Evolutionary conservation across 2,888 invertebrate species (phyloP).

Genomic region (Andrena marginata): DNA sequence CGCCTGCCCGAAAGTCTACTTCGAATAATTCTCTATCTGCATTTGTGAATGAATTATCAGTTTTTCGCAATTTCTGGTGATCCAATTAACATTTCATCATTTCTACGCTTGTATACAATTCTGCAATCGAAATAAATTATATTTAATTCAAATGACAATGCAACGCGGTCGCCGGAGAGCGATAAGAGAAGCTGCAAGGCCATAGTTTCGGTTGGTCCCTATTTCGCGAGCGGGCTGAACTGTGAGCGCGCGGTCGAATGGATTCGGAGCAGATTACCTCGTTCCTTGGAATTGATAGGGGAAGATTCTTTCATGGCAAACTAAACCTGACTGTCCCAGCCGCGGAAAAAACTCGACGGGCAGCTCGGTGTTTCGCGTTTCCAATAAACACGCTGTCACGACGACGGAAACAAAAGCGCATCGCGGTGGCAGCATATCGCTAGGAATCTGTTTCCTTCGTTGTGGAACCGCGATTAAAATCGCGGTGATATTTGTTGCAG

Average conservation of each 20-base stretch:
- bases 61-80: no score
- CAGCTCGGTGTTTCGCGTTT: conserved; percentile 20
- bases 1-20: no score
- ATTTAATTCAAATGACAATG: neutral
- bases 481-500: no score
- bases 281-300: conserved; percentile 69
- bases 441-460: neutral
- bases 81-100: no score
- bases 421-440: neutral
- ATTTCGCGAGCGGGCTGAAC: conserved; percentile 5
- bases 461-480: neutral
- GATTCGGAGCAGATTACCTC: conserved; percentile 73
- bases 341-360: conserved; percentile 38
- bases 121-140: no score
- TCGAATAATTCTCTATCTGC: neutral
- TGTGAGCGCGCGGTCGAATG: conserved; percentile 22
- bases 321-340: conserved; percentile 63
- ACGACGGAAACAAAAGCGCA: conserved; percentile 71
- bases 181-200: neutral
- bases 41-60: no score
- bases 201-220: conserved; percentile 12
- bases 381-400: conserved; percentile 69
- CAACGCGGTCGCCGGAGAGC: neutral
- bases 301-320: conserved; percentile 78
- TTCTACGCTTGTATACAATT: no score